Evolutionary conservation across 1,140 invertebrate genomes (phyloP).

Genomic region (Lysiphlebus fabarum): DNA sequence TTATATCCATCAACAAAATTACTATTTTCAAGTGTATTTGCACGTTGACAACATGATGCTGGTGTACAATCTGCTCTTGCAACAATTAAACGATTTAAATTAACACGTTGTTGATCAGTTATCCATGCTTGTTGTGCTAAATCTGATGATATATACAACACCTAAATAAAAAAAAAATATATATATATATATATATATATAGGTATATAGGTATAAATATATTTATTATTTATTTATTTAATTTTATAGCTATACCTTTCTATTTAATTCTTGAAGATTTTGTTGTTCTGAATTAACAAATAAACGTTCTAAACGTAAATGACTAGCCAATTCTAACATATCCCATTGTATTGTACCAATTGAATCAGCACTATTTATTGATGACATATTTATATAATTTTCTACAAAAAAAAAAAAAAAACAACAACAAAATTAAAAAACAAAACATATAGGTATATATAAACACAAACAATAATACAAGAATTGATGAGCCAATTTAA

Average conservation of each 20-base stretch:
- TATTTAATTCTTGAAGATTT: slow-evolving; percentile 70
- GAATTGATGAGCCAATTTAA: no score
- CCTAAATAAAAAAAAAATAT: slow-evolving; percentile 51
- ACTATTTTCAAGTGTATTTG: slow-evolving; percentile 73
- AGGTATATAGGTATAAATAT: slow-evolving; percentile 19
- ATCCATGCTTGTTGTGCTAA: slow-evolving; percentile 84
- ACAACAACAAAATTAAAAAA: no score
- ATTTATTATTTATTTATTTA: slow-evolving; percentile 11
- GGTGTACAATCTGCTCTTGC: slow-evolving; percentile 71
- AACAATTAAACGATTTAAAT: slow-evolving; percentile 76
- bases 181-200: no score
- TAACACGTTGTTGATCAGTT: slow-evolving; percentile 81
- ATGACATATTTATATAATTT: slow-evolving; percentile 49
- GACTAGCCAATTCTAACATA: slow-evolving; percentile 66
- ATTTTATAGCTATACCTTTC: slow-evolving; percentile 53
- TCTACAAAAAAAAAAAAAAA: no score
- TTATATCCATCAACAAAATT: slow-evolving; percentile 88
- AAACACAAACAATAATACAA: no score
- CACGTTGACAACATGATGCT: slow-evolving; percentile 70
- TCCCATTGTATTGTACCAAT: slow-evolving; percentile 56
- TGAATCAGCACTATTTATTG: slow-evolving; percentile 48
- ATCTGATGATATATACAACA: slow-evolving; percentile 61
- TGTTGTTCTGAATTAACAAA: slow-evolving; percentile 71
- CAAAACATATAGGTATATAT: no score
- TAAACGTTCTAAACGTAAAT: slow-evolving; percentile 70